Evolutionary conservation across 2,888 invertebrate species (phyloP), one percentile per base, ranked within the genome.

Genomic region (Diarsia mendica): DNA sequence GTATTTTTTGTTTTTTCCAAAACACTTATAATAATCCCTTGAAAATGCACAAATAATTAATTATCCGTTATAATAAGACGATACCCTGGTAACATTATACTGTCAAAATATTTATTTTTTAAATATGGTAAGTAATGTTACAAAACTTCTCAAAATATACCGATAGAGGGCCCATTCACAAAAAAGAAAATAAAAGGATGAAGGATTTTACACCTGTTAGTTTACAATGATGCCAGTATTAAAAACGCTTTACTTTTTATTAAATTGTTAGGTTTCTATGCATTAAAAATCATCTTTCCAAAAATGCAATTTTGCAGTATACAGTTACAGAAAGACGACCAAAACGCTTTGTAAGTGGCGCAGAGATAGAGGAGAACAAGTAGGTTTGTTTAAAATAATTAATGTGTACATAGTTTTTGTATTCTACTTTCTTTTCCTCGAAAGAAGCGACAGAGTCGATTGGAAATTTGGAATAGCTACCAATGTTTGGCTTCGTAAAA

Each of bases 141-240:
- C 9, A 0, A 0, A 8, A 23, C 11, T 48, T 68, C 72, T 64
- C 4, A 6, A 9, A 6, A 6, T 15, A 20, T 23, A 20, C 5
- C 74, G 67, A 77, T 77, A 93, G 93, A 89, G 89, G 90, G 84
- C 89, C 77, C 55, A 81, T 3, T 44, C 33, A 48, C 46, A 46
- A 53, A 71, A 49, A 66, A 64, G n/a, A 33, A 83, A 71, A 61
- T 75, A 77, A 80, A 81, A 81, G 66, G 64, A 76, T 74, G 28
- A 69, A 80, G 77, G 70, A 77, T 81, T 85, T 83, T 73, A 77
- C 77, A 85, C 82, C 82, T 85, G 85, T 81, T 75, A 75, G 11
- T 67, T 51, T 49, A 11, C 11, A 39, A 68, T 77, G 51, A 67
- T 83, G 68, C 85, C 83, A 83, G 85, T 66, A 55, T 9, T 33